Evolutionary conservation across 2,888 invertebrate genomes (phyloP).

Genomic region (Lithosia quadra): DNA sequence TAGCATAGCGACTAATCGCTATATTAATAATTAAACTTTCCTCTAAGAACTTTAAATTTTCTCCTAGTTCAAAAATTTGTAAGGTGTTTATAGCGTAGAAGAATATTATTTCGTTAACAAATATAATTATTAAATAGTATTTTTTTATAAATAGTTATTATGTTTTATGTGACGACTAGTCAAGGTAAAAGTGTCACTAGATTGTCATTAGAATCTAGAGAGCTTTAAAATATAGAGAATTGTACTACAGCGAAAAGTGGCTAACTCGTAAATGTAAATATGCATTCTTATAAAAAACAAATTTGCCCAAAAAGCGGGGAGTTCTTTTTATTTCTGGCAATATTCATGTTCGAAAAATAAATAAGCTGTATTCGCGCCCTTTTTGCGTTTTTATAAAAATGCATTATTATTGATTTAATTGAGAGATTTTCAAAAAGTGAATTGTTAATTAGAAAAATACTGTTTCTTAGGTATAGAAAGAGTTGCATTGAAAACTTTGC

Average conservation of each 20-base stretch:
- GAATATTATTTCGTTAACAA: constrained; percentile 83
- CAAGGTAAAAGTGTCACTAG: constrained; percentile 74
- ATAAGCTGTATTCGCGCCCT: constrained; percentile 51
- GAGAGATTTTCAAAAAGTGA: constrained; percentile 56
- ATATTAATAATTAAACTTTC: constrained; percentile 65
- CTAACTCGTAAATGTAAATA: constrained; percentile 57
- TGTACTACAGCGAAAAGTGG: constrained; percentile 75
- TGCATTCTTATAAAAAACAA: constrained; percentile 71
- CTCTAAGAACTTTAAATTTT: constrained; percentile 76
- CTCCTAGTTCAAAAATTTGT: constrained; percentile 77
- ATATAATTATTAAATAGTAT: constrained; percentile 69
- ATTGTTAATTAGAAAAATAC: constrained; percentile 79
- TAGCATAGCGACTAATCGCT: constrained; percentile 71
- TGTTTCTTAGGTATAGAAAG: constrained; percentile 73
- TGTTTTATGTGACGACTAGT: constrained; percentile 67
- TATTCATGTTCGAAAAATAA: constrained; percentile 66
- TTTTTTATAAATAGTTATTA: constrained; percentile 73
- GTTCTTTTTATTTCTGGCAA: constrained; percentile 56
- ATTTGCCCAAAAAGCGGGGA: constrained; percentile 56
- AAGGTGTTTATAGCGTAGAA: constrained; percentile 83
- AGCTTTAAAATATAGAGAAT: constrained; percentile 74
- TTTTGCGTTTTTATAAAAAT: constrained; percentile 69
- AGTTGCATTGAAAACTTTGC: constrained; percentile 67
- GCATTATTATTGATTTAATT: constrained; percentile 61
- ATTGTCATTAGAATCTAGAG: constrained; percentile 70